phyloP scores from a whole-genome alignment of 2,888 invertebrate genomes.

The Geotrupes spiniger region DNA sequence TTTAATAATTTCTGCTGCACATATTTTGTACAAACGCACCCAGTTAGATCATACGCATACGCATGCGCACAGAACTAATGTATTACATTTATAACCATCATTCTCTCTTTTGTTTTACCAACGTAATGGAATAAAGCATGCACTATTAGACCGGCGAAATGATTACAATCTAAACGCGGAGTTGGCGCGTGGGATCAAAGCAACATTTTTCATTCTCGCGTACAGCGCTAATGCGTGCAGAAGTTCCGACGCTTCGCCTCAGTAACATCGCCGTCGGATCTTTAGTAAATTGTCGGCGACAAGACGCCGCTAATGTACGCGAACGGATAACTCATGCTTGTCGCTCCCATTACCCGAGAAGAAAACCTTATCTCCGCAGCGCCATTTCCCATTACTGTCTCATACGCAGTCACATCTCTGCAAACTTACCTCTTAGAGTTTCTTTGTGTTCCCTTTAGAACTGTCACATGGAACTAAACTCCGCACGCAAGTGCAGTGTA shows the following conservation, averaged over 20 bases:
- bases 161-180: too few species aligned
- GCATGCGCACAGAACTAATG: too few species aligned
- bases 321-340: background rate
- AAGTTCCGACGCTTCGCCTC: conserved; percentile 3
- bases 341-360: background rate
- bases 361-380: background rate
- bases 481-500: conserved; percentile 30
- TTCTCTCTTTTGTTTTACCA: too few species aligned
- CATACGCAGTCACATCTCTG: conserved; percentile 13
- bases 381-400: background rate
- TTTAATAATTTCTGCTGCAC: too few species aligned
- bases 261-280: conserved; percentile 5
- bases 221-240: conserved; percentile 8
- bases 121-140: too few species aligned
- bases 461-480: conserved; percentile 34
- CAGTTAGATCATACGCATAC: too few species aligned
- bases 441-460: conserved; percentile 30
- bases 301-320: conserved; percentile 12
- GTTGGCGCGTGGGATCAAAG: too few species aligned
- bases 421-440: conserved; percentile 25
- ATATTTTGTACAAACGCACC: too few species aligned
- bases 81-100: too few species aligned
- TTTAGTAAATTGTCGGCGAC: conserved; percentile 10
- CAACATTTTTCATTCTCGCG: too few species aligned
- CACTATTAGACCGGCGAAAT: too few species aligned